Evolutionary conservation across 2,113 vertebrate species (phyloP).

Genomic region (Lontra canadensis): DNA sequence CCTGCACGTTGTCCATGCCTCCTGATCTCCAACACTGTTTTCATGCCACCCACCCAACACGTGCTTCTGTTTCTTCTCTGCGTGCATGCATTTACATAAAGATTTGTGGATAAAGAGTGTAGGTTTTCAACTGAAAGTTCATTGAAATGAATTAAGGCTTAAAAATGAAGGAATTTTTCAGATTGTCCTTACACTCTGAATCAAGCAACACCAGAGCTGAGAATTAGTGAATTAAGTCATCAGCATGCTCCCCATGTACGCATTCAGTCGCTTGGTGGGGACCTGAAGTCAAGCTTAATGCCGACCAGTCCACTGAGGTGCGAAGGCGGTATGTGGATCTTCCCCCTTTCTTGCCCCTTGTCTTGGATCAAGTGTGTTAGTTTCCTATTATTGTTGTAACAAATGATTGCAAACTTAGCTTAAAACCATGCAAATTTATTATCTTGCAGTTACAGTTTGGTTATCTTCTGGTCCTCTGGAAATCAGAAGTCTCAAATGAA

Average conservation of each 20-base stretch:
- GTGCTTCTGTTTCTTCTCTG: neutral
- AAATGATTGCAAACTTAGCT: too few relatives aligned
- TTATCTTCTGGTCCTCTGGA: neutral
- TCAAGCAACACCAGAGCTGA: neutral
- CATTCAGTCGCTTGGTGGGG: neutral
- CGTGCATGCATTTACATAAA: neutral
- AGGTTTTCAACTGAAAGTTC: slow-evolving; percentile 18
- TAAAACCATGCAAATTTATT: neutral
- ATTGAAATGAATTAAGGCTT: neutral
- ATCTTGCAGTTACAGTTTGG: neutral
- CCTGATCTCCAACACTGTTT: neutral
- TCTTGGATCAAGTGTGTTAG: too few relatives aligned
- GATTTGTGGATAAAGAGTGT: neutral
- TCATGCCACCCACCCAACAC: neutral
- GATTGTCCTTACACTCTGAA: neutral
- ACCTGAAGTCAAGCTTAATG: neutral
- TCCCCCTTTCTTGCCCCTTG: neutral
- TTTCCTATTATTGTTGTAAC: too few relatives aligned
- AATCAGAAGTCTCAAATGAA: neutral
- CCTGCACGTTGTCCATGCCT: neutral
- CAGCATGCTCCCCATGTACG: neutral
- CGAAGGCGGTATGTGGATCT: neutral
- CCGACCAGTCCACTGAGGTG: rapidly evolving
- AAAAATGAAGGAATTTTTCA: neutral
- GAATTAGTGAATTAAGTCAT: neutral